Percentiles rank a stretch among this genome's conserved stretches.
phyloP scores from a whole-genome alignment of 2,888 invertebrate genomes.

The Campoplex capitator region DNA sequence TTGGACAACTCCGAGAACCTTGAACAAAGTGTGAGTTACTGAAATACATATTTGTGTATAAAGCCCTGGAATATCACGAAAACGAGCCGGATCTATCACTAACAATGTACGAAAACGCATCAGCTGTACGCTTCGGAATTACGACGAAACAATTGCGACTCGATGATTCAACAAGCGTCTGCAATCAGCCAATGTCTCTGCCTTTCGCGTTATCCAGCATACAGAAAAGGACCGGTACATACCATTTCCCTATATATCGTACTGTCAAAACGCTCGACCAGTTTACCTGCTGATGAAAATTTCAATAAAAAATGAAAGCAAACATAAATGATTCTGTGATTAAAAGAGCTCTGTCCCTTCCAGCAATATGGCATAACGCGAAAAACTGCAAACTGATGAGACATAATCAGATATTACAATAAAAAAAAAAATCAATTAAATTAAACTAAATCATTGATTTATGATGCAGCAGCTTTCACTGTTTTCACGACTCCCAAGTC shows the following conservation, averaged over 20 bases:
- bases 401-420: too few species aligned
- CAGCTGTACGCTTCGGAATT: constrained; percentile 46
- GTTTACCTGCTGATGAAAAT: neutral
- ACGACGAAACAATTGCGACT: constrained; percentile 66
- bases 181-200: constrained; percentile 71
- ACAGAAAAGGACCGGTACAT: neutral
- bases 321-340: neutral
- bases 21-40: neutral
- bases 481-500: too few species aligned
- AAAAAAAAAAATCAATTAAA: too few species aligned
- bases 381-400: neutral
- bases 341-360: neutral
- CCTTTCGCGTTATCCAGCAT: constrained; percentile 5
- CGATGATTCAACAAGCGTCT: constrained; percentile 73
- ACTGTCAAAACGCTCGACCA: neutral
- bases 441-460: too few species aligned
- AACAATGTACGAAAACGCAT: constrained; percentile 19
- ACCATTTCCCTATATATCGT: neutral
- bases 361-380: neutral
- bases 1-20: neutral
- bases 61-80: constrained; percentile 44
- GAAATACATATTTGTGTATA: constrained; percentile 26
- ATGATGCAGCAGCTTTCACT: too few species aligned
- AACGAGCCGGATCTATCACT: constrained; percentile 15
- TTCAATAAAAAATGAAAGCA: neutral